A percentile compares a stretch with the other conserved stretches of the same genome.
Evolutionary conservation across 2,797 vertebrate genomes (phyloP).

Genomic region (Alcedo atthis): DNA sequence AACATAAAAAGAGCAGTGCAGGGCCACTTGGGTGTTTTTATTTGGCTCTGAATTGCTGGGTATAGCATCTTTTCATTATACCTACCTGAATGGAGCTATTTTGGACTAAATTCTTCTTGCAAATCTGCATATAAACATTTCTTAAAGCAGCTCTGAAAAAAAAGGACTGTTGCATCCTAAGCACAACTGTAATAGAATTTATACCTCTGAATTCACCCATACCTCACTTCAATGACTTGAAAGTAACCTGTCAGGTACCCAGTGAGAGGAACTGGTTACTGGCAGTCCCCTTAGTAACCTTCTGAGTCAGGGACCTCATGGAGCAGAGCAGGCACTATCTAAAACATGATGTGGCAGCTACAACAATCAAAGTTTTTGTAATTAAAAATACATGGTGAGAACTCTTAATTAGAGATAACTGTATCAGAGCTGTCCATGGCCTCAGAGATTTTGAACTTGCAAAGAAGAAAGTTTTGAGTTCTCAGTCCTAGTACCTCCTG

Average conservation of each 20-base stretch:
- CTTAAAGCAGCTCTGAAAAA: not conserved
- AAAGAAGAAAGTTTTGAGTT: not conserved
- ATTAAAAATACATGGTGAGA: not conserved
- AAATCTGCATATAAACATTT: not conserved
- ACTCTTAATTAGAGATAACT: not conserved
- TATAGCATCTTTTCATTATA: not conserved
- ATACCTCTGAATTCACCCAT: not conserved
- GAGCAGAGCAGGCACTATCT: not conserved
- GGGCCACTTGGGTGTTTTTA: not conserved
- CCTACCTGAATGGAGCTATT: not conserved
- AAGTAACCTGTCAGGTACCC: not conserved
- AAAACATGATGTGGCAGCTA: not conserved
- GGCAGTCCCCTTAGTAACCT: not conserved
- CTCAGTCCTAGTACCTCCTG: not conserved
- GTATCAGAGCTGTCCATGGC: not conserved
- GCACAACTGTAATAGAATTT: not conserved
- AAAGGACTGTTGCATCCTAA: not conserved
- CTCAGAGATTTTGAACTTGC: not conserved
- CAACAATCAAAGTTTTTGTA: not conserved
- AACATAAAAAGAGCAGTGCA: not conserved
- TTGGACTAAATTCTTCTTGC: not conserved
- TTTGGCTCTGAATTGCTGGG: not conserved
- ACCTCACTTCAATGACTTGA: not conserved
- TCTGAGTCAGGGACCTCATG: not conserved
- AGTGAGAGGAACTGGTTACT: accelerated